phyloP scores from a whole-genome alignment of 30 jellyfish, hydroid and myxozoan species.

The Aurelia coerulea region DNA sequence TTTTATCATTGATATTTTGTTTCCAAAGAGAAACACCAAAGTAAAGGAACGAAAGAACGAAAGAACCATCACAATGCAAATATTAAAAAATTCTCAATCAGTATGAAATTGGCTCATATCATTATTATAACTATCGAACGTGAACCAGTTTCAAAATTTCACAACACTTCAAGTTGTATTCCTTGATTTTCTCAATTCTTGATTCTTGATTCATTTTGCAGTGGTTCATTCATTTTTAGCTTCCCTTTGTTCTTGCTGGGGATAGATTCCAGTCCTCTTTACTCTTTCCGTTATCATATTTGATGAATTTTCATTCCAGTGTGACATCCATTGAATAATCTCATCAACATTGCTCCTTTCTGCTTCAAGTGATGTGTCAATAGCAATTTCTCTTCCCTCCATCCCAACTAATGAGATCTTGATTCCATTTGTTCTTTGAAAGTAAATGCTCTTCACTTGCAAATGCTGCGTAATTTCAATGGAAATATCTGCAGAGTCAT shows the following conservation, averaged over 20 bases:
- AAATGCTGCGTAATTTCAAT: constrained; percentile 38
- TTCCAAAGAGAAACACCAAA: too few relatives aligned
- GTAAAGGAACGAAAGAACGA: too few relatives aligned
- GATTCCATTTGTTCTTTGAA: constrained; percentile 54
- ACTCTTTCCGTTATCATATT: constrained; percentile 70
- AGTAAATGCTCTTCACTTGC: constrained; percentile 72
- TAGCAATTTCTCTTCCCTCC: constrained; percentile 5
- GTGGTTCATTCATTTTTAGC: background rate
- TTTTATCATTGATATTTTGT: too few relatives aligned
- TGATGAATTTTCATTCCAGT: constrained; percentile 75
- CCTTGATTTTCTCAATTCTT: too few relatives aligned
- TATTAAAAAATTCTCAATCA: too few relatives aligned
- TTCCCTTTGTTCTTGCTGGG: constrained; percentile 37
- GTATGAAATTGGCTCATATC: too few relatives aligned
- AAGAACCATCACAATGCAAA: too few relatives aligned
- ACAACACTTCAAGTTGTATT: too few relatives aligned
- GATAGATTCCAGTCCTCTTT: constrained; percentile 72
- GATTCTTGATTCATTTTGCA: too few relatives aligned
- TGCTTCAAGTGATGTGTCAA: constrained; percentile 38
- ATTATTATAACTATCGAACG: too few relatives aligned
- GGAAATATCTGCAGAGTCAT: constrained; percentile 59
- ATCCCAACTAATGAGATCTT: constrained; percentile 2
- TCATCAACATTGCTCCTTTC: constrained; percentile 35
- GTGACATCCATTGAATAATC: constrained; percentile 82
- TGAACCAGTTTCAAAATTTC: too few relatives aligned